Evolutionary conservation across 2,113 vertebrate genomes (phyloP).

Genomic region (Takifugu flavidus): DNA sequence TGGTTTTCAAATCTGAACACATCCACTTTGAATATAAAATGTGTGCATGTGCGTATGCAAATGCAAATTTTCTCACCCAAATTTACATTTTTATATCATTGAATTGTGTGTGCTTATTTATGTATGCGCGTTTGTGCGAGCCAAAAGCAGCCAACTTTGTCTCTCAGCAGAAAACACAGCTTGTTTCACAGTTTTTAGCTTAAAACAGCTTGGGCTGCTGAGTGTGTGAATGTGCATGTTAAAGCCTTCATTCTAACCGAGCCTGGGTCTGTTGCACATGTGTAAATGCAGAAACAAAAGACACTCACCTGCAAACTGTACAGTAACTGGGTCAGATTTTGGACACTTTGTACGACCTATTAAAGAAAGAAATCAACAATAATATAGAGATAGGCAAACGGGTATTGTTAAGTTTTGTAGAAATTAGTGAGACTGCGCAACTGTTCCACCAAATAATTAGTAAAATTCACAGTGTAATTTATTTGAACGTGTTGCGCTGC

Average conservation of each 20-base stretch:
- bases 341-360: constrained; percentile 87
- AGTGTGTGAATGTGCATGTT: constrained; percentile 7
- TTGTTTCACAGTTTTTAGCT: constrained; percentile 9
- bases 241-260: constrained; percentile 14
- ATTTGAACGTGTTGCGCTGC: neutral
- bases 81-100: constrained; percentile 37
- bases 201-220: constrained; percentile 25
- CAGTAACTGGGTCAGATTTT: constrained; percentile 88
- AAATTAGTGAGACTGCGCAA: neutral
- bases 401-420: neutral
- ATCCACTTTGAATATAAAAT: constrained; percentile 54
- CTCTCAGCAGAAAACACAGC: constrained; percentile 24
- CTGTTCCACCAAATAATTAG: neutral
- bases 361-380: neutral
- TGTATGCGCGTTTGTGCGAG: constrained; percentile 6
- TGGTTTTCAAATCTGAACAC: neutral
- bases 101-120: constrained; percentile 2
- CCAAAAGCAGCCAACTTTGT: constrained; percentile 18
- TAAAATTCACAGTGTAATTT: neutral
- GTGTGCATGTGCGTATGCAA: constrained; percentile 17
- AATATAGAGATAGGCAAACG: neutral
- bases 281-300: too few relatives aligned
- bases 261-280: neutral
- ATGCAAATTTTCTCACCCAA: constrained; percentile 12
- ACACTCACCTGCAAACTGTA: constrained; percentile 91